phyloP scores from a whole-genome alignment of 2,888 invertebrate species.

The Ceraclea dissimilis region DNA sequence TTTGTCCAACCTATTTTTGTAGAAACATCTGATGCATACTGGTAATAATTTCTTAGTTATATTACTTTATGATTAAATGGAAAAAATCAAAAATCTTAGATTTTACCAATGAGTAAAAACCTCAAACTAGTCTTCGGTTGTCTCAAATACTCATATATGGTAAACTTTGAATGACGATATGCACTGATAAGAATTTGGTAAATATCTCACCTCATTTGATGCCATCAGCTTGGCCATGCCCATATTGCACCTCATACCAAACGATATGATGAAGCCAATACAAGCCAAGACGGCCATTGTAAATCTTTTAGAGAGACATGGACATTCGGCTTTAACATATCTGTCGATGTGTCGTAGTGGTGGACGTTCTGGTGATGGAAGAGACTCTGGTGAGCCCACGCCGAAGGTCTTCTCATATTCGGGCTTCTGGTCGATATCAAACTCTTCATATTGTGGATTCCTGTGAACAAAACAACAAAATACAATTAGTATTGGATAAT shows the following conservation, averaged over 20 bases:
- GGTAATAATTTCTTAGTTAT: too few relatives aligned
- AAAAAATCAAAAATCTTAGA: too few relatives aligned
- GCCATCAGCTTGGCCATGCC: constrained; percentile 90
- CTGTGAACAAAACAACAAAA: constrained; percentile 32
- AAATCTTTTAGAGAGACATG: constrained; percentile 78
- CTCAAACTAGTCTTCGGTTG: too few relatives aligned
- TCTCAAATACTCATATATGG: too few relatives aligned
- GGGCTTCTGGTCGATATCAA: constrained; percentile 52
- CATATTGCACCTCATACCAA: constrained; percentile 98
- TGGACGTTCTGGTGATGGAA: constrained; percentile 77
- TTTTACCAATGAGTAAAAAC: too few relatives aligned
- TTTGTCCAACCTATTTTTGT: too few relatives aligned
- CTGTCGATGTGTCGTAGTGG: constrained; percentile 81
- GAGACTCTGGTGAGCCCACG: constrained; percentile 63
- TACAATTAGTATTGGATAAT: not conserved
- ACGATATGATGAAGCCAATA: constrained; percentile 87
- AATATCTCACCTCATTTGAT: constrained; percentile 56
- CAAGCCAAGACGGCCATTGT: constrained; percentile 83
- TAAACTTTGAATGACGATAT: too few relatives aligned
- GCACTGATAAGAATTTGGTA: too few relatives aligned
- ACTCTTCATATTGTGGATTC: constrained; percentile 57
- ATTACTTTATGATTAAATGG: too few relatives aligned
- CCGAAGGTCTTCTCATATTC: constrained; percentile 53
- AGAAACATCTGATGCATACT: too few relatives aligned
- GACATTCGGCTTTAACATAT: constrained; percentile 79